Conservation (phyloP, 2,113 vertebrate genomes). For the Meles meles region DNA sequence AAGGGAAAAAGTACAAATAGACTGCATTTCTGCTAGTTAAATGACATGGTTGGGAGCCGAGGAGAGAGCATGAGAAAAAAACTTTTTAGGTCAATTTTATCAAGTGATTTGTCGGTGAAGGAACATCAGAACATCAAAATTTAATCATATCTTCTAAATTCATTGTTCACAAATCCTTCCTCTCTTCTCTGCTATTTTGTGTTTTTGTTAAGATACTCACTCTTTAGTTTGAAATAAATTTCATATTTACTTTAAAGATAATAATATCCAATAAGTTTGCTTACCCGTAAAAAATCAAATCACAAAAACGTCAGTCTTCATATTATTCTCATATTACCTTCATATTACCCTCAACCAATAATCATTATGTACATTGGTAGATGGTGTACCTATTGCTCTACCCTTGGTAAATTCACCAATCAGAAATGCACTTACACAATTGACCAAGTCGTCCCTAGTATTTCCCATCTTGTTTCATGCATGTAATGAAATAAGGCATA, state of each 20-base stretch:
- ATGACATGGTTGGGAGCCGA: conserved; percentile 37
- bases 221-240: conserved; percentile 14
- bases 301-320: background rate
- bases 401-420: background rate
- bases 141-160: conserved; percentile 18
- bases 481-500: background rate
- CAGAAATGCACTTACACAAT: background rate
- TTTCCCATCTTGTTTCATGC: background rate
- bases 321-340: background rate
- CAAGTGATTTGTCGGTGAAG: conserved; percentile 20
- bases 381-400: background rate
- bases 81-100: conserved; percentile 54
- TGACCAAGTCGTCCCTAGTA: background rate
- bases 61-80: background rate
- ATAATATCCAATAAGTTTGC: background rate
- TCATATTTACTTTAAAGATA: conserved; percentile 11
- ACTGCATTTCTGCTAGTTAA: conserved; percentile 62
- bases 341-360: background rate
- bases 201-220: background rate
- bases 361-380: background rate
- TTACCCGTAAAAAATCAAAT: background rate
- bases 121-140: conserved; percentile 42
- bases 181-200: background rate
- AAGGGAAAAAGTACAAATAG: conserved; percentile 51
- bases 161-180: conserved; percentile 10